Base-by-base conservation (phyloP, 2,797 vertebrate species). In the Tapera naevia region DNA sequence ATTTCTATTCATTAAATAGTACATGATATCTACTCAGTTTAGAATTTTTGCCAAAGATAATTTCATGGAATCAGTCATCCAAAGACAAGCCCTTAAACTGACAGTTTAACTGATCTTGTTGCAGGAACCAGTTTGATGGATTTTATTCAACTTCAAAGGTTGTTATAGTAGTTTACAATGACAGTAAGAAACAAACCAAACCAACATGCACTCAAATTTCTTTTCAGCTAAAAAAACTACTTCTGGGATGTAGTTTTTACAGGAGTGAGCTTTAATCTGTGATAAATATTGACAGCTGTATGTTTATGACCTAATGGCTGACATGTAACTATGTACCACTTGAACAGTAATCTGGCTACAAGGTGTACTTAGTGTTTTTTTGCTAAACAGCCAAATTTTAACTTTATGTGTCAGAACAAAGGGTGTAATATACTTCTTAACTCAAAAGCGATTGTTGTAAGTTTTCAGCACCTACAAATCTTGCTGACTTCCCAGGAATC, bases 81-180 rank as follows among this genome's bases (percentile, higher is more conserved):
- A 57, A 82, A 78, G 61, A 67, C 43, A 39, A 79, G 51, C 27
- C 71, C 24, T 73, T 87, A 91, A 88, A 62, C 48, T 73, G 79
- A 45, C 30, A 45, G 33, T 35, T 87, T 71, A 67, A 86, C 37
- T 51, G 11, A 64, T 80, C 48, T 65, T 69, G 90, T 75, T 54
- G 61, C n/a, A 45, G n/a, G 43, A 71, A 80, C 15, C 11, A 27
- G 6, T 85, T 76, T 45, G 48, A 67, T 79, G 70, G n/a, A 67
- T 93, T 89, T 93, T 82, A 64, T 85, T 91, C n/a, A 51, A 37
- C 50, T 94, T 86, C 65, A 80, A 43, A 78, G 43, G 35, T 56
- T 17, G 27, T 57, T 4, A 4, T 43, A 17, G 18, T 84, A 62
- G 60, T 81, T 94, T 88, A 72, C 69, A 62, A 88, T 41, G 33